A percentile compares a stretch with the other conserved stretches of the same genome.
Conservation (phyloP, 2,797 vertebrate species). For the Rhinella marina region DNA sequence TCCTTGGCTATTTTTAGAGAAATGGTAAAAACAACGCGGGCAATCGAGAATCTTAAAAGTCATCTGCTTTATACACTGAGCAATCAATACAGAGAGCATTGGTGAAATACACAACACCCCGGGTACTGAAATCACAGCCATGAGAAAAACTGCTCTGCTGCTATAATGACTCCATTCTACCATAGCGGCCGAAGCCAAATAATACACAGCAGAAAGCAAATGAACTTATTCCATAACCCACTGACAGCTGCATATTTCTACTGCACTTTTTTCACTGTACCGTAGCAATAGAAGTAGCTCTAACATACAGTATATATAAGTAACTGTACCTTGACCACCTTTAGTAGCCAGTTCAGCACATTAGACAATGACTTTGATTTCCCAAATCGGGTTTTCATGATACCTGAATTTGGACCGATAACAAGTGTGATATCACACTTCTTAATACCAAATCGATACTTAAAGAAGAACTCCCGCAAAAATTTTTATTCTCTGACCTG, state of each 20-base stretch:
- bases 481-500: too few species aligned
- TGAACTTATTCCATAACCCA: not conserved
- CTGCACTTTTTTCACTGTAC: not conserved
- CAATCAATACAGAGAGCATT: conserved; percentile 27
- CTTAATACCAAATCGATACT: too few species aligned
- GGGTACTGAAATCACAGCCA: not conserved
- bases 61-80: not conserved
- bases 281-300: not conserved
- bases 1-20: conserved; percentile 45
- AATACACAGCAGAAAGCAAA: not conserved
- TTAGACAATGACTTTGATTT: too few species aligned
- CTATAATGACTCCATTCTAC: not conserved
- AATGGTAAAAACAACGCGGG: conserved; percentile 37
- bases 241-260: not conserved
- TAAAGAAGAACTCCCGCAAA: too few species aligned
- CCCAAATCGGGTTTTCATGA: too few species aligned
- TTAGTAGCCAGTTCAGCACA: too few species aligned
- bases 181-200: not conserved
- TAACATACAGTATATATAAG: not conserved
- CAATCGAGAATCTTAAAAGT: conserved; percentile 20
- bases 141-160: not conserved
- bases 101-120: not conserved
- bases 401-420: too few species aligned
- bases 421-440: too few species aligned
- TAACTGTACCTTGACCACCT: too few species aligned